These are phyloP conservation scores for Leptinotarsa undecemlineata DNA, from an alignment of 1,140 invertebrate genomes.

Conservation along the genomic window DNA sequence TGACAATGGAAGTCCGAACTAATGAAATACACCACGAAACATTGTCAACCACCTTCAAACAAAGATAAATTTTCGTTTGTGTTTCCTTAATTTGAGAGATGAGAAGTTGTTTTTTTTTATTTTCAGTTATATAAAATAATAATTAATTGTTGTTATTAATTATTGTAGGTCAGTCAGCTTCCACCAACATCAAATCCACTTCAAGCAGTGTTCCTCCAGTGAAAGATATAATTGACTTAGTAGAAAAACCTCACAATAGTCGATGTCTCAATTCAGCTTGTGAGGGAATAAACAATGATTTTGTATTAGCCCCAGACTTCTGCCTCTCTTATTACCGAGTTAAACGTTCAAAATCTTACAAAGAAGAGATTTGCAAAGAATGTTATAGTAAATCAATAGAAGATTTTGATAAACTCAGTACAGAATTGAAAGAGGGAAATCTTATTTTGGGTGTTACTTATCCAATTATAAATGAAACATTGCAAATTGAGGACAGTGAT, in stretches of 20 bases:
- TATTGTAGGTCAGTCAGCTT: background rate
- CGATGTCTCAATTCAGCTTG: conserved; percentile 63
- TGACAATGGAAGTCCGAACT: too few species aligned
- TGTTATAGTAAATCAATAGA: conserved; percentile 56
- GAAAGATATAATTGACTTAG: conserved; percentile 48
- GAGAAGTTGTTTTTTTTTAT: too few species aligned
- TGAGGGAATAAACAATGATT: conserved; percentile 53
- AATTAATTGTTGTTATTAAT: background rate
- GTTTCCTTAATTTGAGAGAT: too few species aligned
- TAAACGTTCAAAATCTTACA: conserved; percentile 55
- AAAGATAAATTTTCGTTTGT: too few species aligned
- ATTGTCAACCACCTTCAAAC: too few species aligned
- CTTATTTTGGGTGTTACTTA: conserved; percentile 57
- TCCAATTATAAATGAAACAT: conserved; percentile 58
- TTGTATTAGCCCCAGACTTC: conserved; percentile 58
- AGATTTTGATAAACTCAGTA: conserved; percentile 51
- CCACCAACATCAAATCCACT: background rate
- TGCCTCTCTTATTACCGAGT: conserved; percentile 59
- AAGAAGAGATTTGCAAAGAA: conserved; percentile 57
- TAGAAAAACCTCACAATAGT: conserved; percentile 45
- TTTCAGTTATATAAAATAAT: too few species aligned
- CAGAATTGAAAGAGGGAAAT: conserved; percentile 52
- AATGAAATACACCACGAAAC: too few species aligned
- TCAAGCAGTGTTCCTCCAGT: conserved; percentile 17
- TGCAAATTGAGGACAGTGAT: conserved; percentile 63